phyloP scores from a whole-genome alignment of 2,113 vertebrate species.

The Panurus biarmicus region DNA sequence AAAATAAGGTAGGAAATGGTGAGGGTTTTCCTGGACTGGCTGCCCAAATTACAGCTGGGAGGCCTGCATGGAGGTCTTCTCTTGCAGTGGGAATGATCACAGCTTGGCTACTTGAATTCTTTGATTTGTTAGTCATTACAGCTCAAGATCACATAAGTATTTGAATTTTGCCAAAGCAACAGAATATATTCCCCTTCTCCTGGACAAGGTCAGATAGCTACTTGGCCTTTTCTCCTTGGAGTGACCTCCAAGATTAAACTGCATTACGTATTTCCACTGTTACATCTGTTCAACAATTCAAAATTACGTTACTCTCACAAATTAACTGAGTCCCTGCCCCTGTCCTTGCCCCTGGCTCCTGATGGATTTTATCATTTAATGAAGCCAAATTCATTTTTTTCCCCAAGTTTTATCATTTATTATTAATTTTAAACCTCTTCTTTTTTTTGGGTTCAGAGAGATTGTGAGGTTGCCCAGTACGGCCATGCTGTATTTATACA shows the following conservation, averaged over 20 bases:
- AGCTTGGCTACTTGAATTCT: neutral
- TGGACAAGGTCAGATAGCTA: conserved; percentile 32
- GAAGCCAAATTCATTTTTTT: conserved; percentile 62
- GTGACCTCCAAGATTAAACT: conserved; percentile 45
- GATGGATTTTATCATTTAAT: conserved; percentile 79
- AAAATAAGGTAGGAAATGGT: neutral
- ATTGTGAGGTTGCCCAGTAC: conserved; percentile 16
- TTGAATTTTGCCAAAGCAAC: neutral
- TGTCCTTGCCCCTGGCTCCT: conserved; percentile 69
- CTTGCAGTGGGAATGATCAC: neutral
- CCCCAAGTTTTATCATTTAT: conserved; percentile 63
- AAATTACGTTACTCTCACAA: conserved; percentile 66
- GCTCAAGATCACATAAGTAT: conserved; percentile 9
- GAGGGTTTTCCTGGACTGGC: neutral
- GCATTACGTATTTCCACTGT: conserved; percentile 4
- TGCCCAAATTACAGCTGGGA: neutral
- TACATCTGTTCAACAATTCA: conserved; percentile 67
- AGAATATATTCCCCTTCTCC: neutral
- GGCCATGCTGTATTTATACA: conserved; percentile 11
- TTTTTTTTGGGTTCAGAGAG: conserved; percentile 6
- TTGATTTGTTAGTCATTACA: neutral
- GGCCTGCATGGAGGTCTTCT: neutral
- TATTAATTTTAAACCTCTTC: conserved; percentile 56
- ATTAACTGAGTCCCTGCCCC: conserved; percentile 70
- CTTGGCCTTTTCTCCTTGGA: conserved; percentile 56